Base-by-base conservation (phyloP, 2,888 invertebrate species). In the Xestoiulus laeticollis region DNA sequence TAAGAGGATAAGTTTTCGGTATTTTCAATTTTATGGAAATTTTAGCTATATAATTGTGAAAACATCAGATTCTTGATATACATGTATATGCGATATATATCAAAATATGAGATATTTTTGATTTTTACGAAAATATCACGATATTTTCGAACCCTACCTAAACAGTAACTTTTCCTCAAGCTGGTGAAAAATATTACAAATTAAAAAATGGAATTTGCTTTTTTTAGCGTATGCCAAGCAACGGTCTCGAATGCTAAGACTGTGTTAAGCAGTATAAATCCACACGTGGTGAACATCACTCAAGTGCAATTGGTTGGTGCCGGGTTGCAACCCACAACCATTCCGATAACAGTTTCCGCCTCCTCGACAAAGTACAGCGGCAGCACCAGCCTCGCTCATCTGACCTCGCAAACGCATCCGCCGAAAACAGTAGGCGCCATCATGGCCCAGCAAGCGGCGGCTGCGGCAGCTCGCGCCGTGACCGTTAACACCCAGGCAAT, bases 221-320 rank as follows among this genome's bases (percentile, higher is more conserved):
- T 44, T 86, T 86, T 86, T 44, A 53, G 48, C 19, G 5, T 53
- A 8, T 53, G 86, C 53, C 33, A 43, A n/a, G 48, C 59, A 86
- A 2, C 59, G 12, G 53, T 53, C 48, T 43, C 86, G 26, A 32
- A 22, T 86, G 48, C 86, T 1, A 78, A 90, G 84, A 86, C 89
- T 85, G 87, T 89, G 32, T 87, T 90, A 53, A 89, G 89, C 59
- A 90, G 88, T 86, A 86, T 90, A 12, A 89, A 88, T 88, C 89
- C 89, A 14, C 90, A 90, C 30, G 89, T 90, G 82, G 89, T 85
- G 19, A 87, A 87, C 33, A 84, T 87, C 48, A 38, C 87, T 19
- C 89, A 85, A 88, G 88, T 88, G 89, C 87, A 87, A 38, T 68
- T 87, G 43, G 44, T 82, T 83, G 48, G 87, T 12, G 16, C 82